Conservation (phyloP, 2,113 vertebrate species). For the Heterotis niloticus region DNA sequence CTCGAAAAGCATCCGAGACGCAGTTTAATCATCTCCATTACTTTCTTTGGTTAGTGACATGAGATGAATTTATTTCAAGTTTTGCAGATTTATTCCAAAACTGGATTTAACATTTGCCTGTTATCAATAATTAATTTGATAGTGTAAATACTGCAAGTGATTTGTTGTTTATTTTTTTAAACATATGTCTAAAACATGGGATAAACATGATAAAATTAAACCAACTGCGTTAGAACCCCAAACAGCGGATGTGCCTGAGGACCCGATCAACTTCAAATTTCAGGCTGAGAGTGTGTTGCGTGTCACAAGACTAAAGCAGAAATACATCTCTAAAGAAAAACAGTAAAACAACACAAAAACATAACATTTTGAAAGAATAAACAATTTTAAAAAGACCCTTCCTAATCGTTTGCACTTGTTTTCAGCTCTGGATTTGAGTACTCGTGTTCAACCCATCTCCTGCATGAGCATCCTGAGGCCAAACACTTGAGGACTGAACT, state of each 20-base stretch:
- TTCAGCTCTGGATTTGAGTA: conserved; percentile 25
- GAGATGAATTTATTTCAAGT: conserved; percentile 46
- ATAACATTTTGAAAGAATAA: conserved; percentile 34
- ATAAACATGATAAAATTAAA: neutral
- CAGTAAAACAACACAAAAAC: conserved; percentile 2
- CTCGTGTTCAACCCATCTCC: conserved; percentile 22
- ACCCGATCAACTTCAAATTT: conserved; percentile 39
- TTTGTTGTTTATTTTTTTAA: conserved; percentile 21
- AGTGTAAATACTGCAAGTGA: neutral
- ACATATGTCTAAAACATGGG: conserved; percentile 6
- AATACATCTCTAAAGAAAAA: conserved; percentile 69
- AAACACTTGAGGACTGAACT: conserved; percentile 29
- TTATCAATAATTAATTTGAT: conserved; percentile 2
- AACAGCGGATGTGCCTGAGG: conserved; percentile 28
- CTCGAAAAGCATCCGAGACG: conserved; percentile 7
- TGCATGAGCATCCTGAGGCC: conserved; percentile 23
- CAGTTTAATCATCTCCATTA: conserved; percentile 13
- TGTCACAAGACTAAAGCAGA: conserved; percentile 71
- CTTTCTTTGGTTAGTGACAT: conserved; percentile 11
- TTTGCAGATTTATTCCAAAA: conserved; percentile 36
- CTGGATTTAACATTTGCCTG: neutral
- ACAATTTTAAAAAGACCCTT: conserved; percentile 27
- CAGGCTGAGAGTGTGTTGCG: conserved; percentile 51
- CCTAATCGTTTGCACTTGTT: conserved; percentile 14
- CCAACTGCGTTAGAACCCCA: neutral